Base-by-base conservation (phyloP, 2,888 invertebrate genomes). In the Drosophila rubida region DNA sequence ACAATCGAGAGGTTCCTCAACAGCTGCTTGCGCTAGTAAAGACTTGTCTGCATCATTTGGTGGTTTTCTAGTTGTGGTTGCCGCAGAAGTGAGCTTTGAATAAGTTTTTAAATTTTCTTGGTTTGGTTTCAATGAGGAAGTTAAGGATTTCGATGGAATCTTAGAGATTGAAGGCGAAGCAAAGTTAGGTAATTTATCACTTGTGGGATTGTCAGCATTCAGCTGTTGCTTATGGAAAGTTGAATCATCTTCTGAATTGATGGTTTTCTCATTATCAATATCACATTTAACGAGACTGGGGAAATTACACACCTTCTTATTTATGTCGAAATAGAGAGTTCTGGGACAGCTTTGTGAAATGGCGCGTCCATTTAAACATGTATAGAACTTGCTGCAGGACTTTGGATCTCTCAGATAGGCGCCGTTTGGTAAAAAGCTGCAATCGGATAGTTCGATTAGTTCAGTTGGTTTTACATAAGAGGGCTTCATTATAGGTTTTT, bases 331-430 rank as follows among this genome's bases (percentile, higher is more conserved):
- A 14, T 77, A 61, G 0, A 76, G 51, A 16, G 42, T 41, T 13
- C 6, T 2, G 4, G 80, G 74, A n/a, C 78, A 78, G n/a, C 22
- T 49, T 4, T 57, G 49, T 0, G 50, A 13, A n/a, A 80, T 53
- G 0, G 73, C 55, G 0, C 14, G 48, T 1, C 77, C 67, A 54
- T 59, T 65, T 1, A 54, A 35, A 45, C 78, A 78, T 9, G 73
- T 35, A 27, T 55, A 80, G 41, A 69, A 78, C n/a, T 67, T 76
- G 22, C 16, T 58, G 30, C 78, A 78, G 1, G 66, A 48, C 6
- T 44, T 44, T 0, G 27, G 19, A 44, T 78, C 69, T 2, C 62
- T 57, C 0, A 78, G 13, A 16, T 53, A 65, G 1, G 57, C 35
- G 5, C 78, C 81, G 48, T 74, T 74, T 16, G 66, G 61, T 7